phyloP scores from a whole-genome alignment of 2,888 invertebrate species.

The Aporophyla nigra region DNA sequence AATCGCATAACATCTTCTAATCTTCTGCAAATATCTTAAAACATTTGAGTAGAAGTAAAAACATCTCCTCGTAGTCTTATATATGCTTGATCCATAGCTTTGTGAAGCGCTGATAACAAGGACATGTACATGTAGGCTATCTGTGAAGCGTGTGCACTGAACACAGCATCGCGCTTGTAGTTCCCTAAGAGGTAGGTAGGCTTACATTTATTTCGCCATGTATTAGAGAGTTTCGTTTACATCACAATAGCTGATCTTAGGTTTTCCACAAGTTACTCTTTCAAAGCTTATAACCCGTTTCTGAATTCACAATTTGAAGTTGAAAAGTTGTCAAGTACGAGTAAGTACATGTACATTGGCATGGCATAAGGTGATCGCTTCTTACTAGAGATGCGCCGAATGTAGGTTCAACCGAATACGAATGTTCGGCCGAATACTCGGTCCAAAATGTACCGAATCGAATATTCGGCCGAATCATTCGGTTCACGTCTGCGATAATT shows the following conservation, averaged over 20 bases:
- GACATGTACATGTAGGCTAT: background rate
- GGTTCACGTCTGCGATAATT: too few species aligned
- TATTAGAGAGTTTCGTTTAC: background rate
- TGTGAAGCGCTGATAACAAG: background rate
- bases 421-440: too few species aligned
- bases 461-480: too few species aligned
- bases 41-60: too few species aligned
- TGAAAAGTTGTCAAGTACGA: background rate
- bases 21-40: background rate
- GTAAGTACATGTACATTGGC: too few species aligned
- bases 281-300: background rate
- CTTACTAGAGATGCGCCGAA: too few species aligned
- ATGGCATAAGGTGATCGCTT: background rate
- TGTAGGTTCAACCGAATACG: too few species aligned
- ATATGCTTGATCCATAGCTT: background rate
- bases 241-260: background rate
- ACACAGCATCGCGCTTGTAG: background rate
- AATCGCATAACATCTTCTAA: background rate
- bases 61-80: background rate
- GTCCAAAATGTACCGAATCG: too few species aligned
- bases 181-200: background rate
- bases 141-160: too few species aligned
- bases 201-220: too few species aligned
- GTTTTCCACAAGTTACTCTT: background rate
- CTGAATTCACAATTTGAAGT: background rate